Evolutionary conservation across 2,888 invertebrate genomes (phyloP).

Genomic region (Amblyjoppa fuscipennis): DNA sequence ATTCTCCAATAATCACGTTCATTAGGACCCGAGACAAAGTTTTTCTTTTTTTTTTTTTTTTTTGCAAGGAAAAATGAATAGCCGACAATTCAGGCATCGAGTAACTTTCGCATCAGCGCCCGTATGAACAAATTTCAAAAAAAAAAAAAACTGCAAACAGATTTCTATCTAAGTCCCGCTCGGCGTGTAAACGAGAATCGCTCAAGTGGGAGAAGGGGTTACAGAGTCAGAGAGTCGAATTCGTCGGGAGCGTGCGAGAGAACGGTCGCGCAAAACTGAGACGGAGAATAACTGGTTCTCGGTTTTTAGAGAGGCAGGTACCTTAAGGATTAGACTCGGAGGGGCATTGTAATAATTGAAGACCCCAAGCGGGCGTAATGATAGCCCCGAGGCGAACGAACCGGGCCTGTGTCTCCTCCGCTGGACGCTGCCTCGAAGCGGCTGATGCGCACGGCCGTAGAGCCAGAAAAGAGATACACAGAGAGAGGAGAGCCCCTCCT

Average conservation of each 20-base stretch:
- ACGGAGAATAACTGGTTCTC: slow-evolving; percentile 63
- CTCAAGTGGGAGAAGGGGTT: neutral
- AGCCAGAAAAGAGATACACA: slow-evolving; percentile 9
- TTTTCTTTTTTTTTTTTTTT: neutral
- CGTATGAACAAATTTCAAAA: neutral
- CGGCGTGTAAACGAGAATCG: slow-evolving; percentile 45
- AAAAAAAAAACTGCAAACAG: slow-evolving; percentile 9
- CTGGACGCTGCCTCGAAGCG: slow-evolving; percentile 15
- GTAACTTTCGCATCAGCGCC: neutral
- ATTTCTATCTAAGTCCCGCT: slow-evolving; percentile 57
- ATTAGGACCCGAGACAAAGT: neutral
- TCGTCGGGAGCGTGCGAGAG: slow-evolving; percentile 1
- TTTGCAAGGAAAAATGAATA: neutral
- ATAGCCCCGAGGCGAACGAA: slow-evolving; percentile 66
- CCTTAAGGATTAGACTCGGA: slow-evolving; percentile 66
- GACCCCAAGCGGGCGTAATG: slow-evolving; percentile 68
- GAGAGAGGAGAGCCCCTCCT: neutral
- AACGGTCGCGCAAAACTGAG: slow-evolving; percentile 19
- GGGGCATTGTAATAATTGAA: slow-evolving; percentile 69
- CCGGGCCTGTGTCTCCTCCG: slow-evolving; percentile 52
- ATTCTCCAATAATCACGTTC: neutral
- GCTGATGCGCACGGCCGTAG: slow-evolving; percentile 38
- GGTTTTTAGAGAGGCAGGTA: slow-evolving; percentile 65
- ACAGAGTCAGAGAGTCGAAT: slow-evolving; percentile 8
- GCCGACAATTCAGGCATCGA: neutral